Evolutionary conservation across 2,113 vertebrate species (phyloP), one percentile per base, ranked within the genome.

Genomic region (Leiothrix lutea): DNA sequence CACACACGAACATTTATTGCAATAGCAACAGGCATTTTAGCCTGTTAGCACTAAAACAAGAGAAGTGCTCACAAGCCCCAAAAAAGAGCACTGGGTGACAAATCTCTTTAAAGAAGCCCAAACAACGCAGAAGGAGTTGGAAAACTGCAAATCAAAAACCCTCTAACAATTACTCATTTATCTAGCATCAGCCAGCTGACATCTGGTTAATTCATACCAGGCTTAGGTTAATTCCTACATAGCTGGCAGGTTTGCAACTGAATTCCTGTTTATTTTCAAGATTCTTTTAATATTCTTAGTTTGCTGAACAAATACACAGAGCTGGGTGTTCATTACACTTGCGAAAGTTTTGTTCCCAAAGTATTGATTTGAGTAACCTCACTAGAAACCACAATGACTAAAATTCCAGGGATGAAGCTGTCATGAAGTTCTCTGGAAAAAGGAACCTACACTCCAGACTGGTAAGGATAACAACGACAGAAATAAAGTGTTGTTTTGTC

Each of bases 91-190:
- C 17, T 44, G 42, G 66, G 42, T 23, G 67, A 54, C 58, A 86
- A 81, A 83, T 61, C 11, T 88, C 67, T 70, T 60, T 71, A 53
- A 90, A 88, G 51, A 84, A 86, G 51, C 14, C 38, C 62, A 73
- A 77, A 78, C 58, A 80, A 72, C 14, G 14, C 28, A 77, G 42
- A 35, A 94, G 44, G 88, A 82, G 26, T 66, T 81, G 78, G 47
- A 86, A 95, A 91, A 92, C 20, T 86, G 81, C 75, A 82, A 91
- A 96, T 94, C 51, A 96, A 95, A 92, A 86, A 3, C 45, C 29
- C 69, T 94, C 48, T 69, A 73, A 95, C 73, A 86, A 88, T 96
- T 97, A 92, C 87, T 97, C 97, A 96, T 94, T 92, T 93, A 91
- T 92, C 80, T 48, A 92, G 83, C 84, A 94, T 80, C 81, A 94